A percentile compares a stretch with the other conserved stretches of the same genome.
Evolutionary conservation across 2,797 vertebrate genomes (phyloP).

Genomic region (Picus viridis): DNA sequence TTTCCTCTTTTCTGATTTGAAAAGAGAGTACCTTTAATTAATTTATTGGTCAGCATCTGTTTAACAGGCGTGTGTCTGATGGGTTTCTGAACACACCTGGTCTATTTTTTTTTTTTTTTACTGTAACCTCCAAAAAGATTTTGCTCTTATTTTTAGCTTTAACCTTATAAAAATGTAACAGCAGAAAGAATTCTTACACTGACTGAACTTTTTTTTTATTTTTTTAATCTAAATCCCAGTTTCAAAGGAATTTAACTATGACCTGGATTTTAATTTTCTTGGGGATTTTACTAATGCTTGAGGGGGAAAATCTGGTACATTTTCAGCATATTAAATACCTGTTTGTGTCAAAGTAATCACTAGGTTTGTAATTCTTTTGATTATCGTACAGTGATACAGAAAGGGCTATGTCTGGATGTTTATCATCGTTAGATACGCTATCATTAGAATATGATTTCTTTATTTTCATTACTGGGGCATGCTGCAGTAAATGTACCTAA

Average conservation of each 20-base stretch:
- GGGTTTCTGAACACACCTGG: constrained; percentile 45
- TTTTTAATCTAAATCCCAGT: constrained; percentile 29
- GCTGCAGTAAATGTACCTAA: constrained; percentile 15
- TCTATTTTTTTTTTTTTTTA: constrained; percentile 62
- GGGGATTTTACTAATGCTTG: constrained; percentile 65
- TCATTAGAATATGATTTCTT: constrained; percentile 8
- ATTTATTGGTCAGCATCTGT: constrained; percentile 52
- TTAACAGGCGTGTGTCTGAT: constrained; percentile 46
- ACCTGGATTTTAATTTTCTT: constrained; percentile 61
- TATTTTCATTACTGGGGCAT: background rate
- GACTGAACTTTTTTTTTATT: background rate
- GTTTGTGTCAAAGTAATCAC: constrained; percentile 54
- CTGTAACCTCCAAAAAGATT: constrained; percentile 14
- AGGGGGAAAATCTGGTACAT: constrained; percentile 58
- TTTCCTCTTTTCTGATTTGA: constrained; percentile 43
- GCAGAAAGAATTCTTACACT: constrained; percentile 54
- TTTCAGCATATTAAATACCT: constrained; percentile 70
- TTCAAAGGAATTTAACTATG: constrained; percentile 64
- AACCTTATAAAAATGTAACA: constrained; percentile 60
- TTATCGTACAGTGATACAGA: constrained; percentile 9
- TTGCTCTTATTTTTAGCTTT: constrained; percentile 53
- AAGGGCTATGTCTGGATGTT: constrained; percentile 20
- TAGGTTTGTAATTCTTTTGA: constrained; percentile 52
- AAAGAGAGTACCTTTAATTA: constrained; percentile 52
- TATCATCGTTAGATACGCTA: background rate